Conservation (phyloP, 2,113 vertebrate genomes). For the Thryonomys swinderianus region DNA sequence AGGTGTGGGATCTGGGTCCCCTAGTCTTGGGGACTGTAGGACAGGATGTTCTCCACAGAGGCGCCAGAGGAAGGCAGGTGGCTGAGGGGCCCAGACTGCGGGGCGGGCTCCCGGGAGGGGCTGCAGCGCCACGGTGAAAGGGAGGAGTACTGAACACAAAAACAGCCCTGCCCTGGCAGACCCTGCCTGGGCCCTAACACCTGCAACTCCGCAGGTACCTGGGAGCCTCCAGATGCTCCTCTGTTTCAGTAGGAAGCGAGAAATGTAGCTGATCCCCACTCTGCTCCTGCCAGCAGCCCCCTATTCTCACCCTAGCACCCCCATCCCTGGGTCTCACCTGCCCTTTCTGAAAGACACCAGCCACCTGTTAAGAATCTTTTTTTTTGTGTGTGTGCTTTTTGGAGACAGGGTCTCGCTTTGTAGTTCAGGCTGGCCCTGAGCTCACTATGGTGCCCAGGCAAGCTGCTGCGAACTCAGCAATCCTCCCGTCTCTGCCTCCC, state of each 20-base stretch:
- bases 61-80: background rate
- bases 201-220: background rate
- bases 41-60: background rate
- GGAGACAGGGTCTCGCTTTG: no score
- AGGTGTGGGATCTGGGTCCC: background rate
- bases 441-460: no score
- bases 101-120: no score
- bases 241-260: slow-evolving; percentile 38
- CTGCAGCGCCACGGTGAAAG: no score
- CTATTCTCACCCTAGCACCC: slow-evolving; percentile 5
- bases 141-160: slow-evolving; percentile 17
- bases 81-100: background rate
- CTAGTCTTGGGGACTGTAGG: background rate
- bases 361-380: slow-evolving; percentile 16
- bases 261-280: background rate
- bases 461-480: no score
- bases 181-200: background rate
- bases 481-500: no score
- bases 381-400: no score
- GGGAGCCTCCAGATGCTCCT: background rate
- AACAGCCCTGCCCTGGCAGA: background rate
- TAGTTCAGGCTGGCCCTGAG: no score
- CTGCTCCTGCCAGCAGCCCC: background rate
- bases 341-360: slow-evolving; percentile 71
- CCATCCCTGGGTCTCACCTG: slow-evolving; percentile 1